Conservation (phyloP, 2,113 vertebrate genomes). For the Hyaena hyaena region DNA sequence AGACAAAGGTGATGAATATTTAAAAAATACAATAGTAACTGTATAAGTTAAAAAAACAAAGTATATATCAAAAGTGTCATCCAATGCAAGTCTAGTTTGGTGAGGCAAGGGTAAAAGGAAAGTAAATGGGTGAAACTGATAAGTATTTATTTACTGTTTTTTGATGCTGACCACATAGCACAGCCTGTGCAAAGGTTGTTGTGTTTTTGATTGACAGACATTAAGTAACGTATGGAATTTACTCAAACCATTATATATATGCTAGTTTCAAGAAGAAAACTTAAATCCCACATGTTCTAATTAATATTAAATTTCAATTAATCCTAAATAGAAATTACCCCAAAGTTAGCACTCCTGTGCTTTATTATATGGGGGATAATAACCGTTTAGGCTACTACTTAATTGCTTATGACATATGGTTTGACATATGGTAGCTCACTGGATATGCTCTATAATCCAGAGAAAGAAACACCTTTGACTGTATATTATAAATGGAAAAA, state of each 20-base stretch:
- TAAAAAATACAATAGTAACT: not conserved
- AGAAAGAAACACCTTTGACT: not conserved
- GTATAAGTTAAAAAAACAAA: not conserved
- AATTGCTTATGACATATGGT: not conserved
- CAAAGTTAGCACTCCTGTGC: not conserved
- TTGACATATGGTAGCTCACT: not conserved
- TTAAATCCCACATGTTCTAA: not conserved
- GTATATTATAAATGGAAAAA: not conserved
- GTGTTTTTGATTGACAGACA: not conserved
- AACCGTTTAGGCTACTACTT: not conserved
- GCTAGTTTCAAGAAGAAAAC: not conserved
- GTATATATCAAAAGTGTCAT: not conserved
- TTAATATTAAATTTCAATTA: constrained; percentile 19
- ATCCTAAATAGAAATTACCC: not conserved
- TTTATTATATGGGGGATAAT: constrained; percentile 14
- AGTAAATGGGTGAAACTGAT: not conserved
- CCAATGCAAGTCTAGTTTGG: not conserved
- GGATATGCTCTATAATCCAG: not conserved
- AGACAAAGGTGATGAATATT: constrained; percentile 21
- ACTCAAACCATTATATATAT: not conserved
- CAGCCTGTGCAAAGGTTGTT: not conserved
- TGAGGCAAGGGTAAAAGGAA: not conserved
- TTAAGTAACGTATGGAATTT: not conserved
- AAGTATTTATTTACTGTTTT: not conserved
- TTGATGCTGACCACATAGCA: not conserved